phyloP scores from a whole-genome alignment of 2,888 invertebrate species.

The Drosophila leonis region DNA sequence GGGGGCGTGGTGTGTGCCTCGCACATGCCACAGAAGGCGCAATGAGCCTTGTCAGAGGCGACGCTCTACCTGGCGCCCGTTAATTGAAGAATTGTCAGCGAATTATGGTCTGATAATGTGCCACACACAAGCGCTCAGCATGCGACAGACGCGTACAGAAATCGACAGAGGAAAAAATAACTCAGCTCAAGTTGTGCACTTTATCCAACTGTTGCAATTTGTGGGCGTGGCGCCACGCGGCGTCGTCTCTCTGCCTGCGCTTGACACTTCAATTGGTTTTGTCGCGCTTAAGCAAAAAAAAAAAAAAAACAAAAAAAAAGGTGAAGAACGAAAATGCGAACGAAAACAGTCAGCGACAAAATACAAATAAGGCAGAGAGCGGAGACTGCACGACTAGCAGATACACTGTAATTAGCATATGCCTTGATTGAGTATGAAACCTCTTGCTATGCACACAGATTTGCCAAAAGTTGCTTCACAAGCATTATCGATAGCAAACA shows the following conservation, averaged over 20 bases:
- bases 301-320: constrained; percentile 8
- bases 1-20: not conserved
- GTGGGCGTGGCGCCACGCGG: constrained; percentile 73
- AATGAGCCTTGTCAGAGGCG: constrained; percentile 62
- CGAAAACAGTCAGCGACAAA: constrained; percentile 29
- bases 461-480: not conserved
- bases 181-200: constrained; percentile 64
- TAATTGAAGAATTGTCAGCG: constrained; percentile 74
- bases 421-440: not conserved
- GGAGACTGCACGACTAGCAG: not conserved
- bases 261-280: constrained; percentile 78
- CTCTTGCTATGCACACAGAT: not conserved
- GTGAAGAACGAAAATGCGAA: constrained; percentile 1
- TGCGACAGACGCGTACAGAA: constrained; percentile 5
- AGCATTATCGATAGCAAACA: not conserved
- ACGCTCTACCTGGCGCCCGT: constrained; percentile 37
- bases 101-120: constrained; percentile 72
- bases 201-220: constrained; percentile 71
- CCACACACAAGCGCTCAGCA: constrained; percentile 37
- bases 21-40: constrained; percentile 18
- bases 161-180: not conserved
- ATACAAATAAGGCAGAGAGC: not conserved
- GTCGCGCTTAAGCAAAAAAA: constrained; percentile 44
- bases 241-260: constrained; percentile 54
- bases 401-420: not conserved